Conservation (phyloP, 2,888 invertebrate genomes). For the Timema podura region DNA sequence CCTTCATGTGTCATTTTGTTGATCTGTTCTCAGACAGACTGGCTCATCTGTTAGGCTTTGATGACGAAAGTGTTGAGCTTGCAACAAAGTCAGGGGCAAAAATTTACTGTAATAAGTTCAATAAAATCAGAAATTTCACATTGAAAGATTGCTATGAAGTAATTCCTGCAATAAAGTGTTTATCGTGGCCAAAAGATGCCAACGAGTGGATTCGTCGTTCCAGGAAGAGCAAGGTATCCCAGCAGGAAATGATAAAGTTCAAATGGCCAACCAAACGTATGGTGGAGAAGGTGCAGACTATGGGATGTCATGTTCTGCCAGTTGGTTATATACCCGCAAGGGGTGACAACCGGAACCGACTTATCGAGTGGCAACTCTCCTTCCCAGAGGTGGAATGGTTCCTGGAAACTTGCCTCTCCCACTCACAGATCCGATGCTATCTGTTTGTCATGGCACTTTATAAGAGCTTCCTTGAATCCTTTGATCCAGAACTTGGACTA, state of each 20-base stretch:
- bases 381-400: conserved; percentile 75
- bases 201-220: conserved; percentile 62
- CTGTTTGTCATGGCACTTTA: conserved; percentile 64
- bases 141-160: conserved; percentile 42
- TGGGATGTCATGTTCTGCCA: conserved; percentile 68
- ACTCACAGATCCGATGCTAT: conserved; percentile 67
- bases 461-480: conserved; percentile 66
- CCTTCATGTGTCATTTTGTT: conserved; percentile 67
- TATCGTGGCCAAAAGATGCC: conserved; percentile 69
- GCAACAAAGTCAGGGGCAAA: conserved; percentile 62
- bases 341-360: conserved; percentile 56
- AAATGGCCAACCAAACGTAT: conserved; percentile 66
- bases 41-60: conserved; percentile 56
- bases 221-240: conserved; percentile 46
- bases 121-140: not conserved
- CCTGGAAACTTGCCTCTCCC: conserved; percentile 66
- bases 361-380: conserved; percentile 72
- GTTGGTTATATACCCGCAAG: conserved; percentile 62
- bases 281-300: conserved; percentile 60
- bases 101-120: conserved; percentile 54
- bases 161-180: conserved; percentile 59
- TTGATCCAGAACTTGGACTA: conserved; percentile 58
- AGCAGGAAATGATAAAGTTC: conserved; percentile 18
- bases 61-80: conserved; percentile 50
- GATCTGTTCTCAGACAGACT: conserved; percentile 59